Conservation (phyloP, 2,888 invertebrate species). For the Conus canariensis region DNA sequence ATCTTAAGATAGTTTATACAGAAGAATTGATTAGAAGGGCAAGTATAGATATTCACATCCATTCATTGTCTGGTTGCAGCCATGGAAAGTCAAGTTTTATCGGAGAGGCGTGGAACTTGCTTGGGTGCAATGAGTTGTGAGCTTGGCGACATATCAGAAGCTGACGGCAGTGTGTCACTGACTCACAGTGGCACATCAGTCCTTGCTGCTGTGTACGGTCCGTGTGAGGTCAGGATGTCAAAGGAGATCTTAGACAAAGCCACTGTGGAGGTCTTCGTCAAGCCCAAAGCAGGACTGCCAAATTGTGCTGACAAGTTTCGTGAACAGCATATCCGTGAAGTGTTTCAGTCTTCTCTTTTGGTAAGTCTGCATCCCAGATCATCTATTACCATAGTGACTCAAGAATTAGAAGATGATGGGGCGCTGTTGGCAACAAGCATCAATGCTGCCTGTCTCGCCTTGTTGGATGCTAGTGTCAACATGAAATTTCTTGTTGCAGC, state of each 20-base stretch:
- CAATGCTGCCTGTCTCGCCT: constrained; percentile 90
- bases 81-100: constrained; percentile 24
- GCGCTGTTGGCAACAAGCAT: constrained; percentile 87
- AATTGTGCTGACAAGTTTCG: constrained; percentile 86
- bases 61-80: constrained; percentile 21
- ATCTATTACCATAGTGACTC: constrained; percentile 88
- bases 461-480: constrained; percentile 90
- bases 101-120: neutral
- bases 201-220: constrained; percentile 89
- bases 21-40: no score
- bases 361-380: constrained; percentile 89
- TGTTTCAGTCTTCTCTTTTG: constrained; percentile 87
- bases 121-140: constrained; percentile 63
- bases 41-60: no score
- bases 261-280: constrained; percentile 88
- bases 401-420: constrained; percentile 88
- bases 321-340: constrained; percentile 87
- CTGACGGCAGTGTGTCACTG: constrained; percentile 72
- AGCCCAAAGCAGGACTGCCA: constrained; percentile 88
- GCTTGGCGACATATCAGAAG: constrained; percentile 66
- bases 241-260: constrained; percentile 89
- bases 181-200: constrained; percentile 86
- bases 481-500: constrained; percentile 91
- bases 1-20: no score
- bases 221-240: constrained; percentile 87